Percentiles rank a stretch among this genome's conserved stretches.
phyloP scores from a whole-genome alignment of 2,797 vertebrate genomes.

The Salarias fasciatus region DNA sequence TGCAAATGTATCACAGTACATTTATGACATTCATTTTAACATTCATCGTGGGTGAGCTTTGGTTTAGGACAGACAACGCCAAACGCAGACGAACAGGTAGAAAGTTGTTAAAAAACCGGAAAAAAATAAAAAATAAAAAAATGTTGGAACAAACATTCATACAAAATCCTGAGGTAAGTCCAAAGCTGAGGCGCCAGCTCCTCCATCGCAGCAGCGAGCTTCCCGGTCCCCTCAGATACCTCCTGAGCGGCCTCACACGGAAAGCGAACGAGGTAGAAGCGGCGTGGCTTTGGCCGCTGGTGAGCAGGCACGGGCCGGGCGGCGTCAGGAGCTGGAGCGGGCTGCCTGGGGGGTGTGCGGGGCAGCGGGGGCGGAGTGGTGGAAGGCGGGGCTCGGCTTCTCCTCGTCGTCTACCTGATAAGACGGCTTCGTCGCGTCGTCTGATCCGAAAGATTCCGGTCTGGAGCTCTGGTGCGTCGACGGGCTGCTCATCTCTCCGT shows the following conservation, averaged over 20 bases:
- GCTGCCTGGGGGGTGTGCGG: slow-evolving; percentile 28
- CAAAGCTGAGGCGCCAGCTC: slow-evolving; percentile 56
- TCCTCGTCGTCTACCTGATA: slow-evolving; percentile 59
- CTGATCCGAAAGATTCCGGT: slow-evolving; percentile 49
- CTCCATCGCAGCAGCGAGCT: slow-evolving; percentile 58
- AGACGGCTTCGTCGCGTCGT: slow-evolving; percentile 44
- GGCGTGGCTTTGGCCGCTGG: slow-evolving; percentile 40
- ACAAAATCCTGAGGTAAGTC: slow-evolving; percentile 77
- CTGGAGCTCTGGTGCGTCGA: slow-evolving; percentile 65
- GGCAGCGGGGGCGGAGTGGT: slow-evolving; percentile 24
- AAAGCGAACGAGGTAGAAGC: slow-evolving; percentile 58
- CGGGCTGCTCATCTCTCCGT: slow-evolving; percentile 85
- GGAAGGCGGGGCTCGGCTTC: slow-evolving; percentile 17
- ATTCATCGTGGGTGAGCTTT: slow-evolving; percentile 90
- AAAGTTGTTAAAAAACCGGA: slow-evolving; percentile 40
- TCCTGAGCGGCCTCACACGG: slow-evolving; percentile 39
- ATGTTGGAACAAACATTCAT: slow-evolving; percentile 65
- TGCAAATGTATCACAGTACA: slow-evolving; percentile 82
- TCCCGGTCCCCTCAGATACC: slow-evolving; percentile 55
- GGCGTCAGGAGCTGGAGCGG: slow-evolving; percentile 62
- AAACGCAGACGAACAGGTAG: slow-evolving; percentile 73
- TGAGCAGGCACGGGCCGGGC: slow-evolving; percentile 23
- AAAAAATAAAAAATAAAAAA: slow-evolving; percentile 56
- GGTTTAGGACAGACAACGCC: slow-evolving; percentile 72
- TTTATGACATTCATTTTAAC: slow-evolving; percentile 85